Base-by-base conservation (phyloP, 2,113 vertebrate species). In the Progne subis region DNA sequence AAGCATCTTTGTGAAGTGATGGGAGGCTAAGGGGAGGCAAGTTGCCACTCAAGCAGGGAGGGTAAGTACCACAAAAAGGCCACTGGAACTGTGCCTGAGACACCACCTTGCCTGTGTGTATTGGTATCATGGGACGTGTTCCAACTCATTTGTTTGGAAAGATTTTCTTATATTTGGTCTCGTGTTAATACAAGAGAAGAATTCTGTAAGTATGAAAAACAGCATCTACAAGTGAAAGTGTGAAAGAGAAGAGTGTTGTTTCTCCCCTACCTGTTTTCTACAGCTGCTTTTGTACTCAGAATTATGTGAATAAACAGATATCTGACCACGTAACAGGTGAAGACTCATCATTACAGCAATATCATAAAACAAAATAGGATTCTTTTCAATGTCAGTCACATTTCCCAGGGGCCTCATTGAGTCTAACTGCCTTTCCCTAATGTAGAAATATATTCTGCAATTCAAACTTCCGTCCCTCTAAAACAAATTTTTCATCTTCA, bases 371-470 rank as follows among this genome's bases (percentile, higher is more conserved):
- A 87, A 94, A 95, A 67, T 9, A 76, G 46, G 67, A 94, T 59
- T 92, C 60, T 61, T 94, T 84, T 82, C 68, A 69, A 79, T n/a
- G 91, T 78, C 88, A 68, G 4, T 90, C 90, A 84, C 41, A 82
- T 92, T 72, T 92, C 92, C 77, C 94, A 93, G 41, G 60, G 56
- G 93, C 43, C 89, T 90, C 74, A 49, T 21, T 79, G 72, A 90
- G 55, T 63, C 64, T 84, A 85, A 90, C 71, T 87, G 79, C 72
- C 69, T 93, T 71, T 86, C 57, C 49, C 89, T 95, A 86, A 93
- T 8, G 41, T 4, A 65, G 81, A 92, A 94, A 86, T 92, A 70
- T 6, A 59, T 77, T 82, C 65, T 82, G 74, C 74, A 83, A 70
- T 81, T 91, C 74, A 71, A 92, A 82, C 72, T 91, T 74, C 34